Evolutionary conservation across 2,113 vertebrate species (phyloP).

Genomic region (Thalassarche chlororhynchos): DNA sequence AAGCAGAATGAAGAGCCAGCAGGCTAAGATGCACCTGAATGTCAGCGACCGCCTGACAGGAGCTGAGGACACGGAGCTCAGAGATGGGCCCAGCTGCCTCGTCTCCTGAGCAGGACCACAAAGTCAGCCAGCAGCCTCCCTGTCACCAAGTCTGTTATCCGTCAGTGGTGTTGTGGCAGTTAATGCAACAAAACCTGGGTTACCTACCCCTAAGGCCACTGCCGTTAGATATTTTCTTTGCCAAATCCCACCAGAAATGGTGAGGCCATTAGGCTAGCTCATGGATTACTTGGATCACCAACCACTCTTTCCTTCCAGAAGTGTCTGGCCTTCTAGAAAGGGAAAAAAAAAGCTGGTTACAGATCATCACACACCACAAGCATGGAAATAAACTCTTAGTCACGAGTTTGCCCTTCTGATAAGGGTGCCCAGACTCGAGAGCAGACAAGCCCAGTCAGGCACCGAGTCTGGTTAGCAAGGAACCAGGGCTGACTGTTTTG

Average conservation of each 20-base stretch:
- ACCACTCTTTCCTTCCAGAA: not conserved
- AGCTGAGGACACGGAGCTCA: not conserved
- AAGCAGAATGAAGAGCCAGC: not conserved
- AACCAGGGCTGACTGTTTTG: not conserved
- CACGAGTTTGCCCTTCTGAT: not conserved
- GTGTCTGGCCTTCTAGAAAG: not conserved
- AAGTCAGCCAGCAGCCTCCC: not conserved
- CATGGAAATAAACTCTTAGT: not conserved
- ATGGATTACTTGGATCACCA: not conserved
- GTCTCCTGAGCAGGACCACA: not conserved
- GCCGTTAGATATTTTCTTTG: not conserved
- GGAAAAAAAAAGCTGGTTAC: not conserved
- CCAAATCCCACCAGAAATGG: accelerated
- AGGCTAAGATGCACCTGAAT: not conserved
- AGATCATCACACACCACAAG: not conserved
- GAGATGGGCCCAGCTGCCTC: not conserved
- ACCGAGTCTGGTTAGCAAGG: not conserved
- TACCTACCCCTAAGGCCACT: not conserved
- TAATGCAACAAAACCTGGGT: not conserved
- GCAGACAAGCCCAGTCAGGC: not conserved
- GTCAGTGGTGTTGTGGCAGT: not conserved
- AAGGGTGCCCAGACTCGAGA: not conserved
- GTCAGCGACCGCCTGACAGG: not conserved
- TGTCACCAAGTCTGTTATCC: not conserved
- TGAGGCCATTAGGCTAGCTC: not conserved